Evolutionary conservation across 2,113 vertebrate genomes (phyloP).

Genomic region (Verasper variegatus): DNA sequence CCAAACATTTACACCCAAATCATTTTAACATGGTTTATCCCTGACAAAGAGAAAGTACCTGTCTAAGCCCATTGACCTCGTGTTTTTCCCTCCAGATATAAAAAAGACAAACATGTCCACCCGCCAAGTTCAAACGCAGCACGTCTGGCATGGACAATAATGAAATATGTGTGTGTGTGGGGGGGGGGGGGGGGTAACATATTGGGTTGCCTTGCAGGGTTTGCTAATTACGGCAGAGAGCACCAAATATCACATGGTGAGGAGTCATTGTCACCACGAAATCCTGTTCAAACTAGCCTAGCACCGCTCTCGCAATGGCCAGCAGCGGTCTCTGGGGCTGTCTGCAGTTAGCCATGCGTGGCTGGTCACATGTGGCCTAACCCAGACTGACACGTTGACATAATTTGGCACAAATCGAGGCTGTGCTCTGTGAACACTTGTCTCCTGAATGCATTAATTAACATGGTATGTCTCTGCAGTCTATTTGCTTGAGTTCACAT

Average conservation of each 20-base stretch:
- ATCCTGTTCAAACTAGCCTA: conserved; percentile 42
- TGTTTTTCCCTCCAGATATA: neutral
- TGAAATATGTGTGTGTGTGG: neutral
- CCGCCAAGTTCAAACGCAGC: neutral
- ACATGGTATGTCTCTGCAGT: conserved; percentile 50
- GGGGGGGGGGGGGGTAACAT: neutral
- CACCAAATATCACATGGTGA: conserved; percentile 25
- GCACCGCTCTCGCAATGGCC: conserved; percentile 34
- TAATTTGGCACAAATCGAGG: conserved; percentile 73
- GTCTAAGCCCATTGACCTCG: neutral
- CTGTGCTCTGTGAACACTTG: conserved; percentile 57
- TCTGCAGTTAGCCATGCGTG: conserved; percentile 70
- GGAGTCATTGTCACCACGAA: conserved; percentile 34
- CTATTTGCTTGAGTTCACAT: conserved; percentile 45
- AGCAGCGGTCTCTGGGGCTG: conserved; percentile 51
- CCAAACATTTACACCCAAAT: neutral
- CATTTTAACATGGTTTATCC: neutral
- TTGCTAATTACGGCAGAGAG: conserved; percentile 23
- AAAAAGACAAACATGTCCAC: conserved; percentile 25
- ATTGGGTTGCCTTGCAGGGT: conserved; percentile 26
- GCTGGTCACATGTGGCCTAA: conserved; percentile 68
- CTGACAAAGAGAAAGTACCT: neutral
- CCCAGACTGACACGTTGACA: conserved; percentile 76
- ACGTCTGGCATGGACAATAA: neutral
- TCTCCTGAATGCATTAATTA: conserved; percentile 57